phyloP scores from a whole-genome alignment of 2,113 vertebrate genomes.

The Tenebrosternarchus preto region DNA sequence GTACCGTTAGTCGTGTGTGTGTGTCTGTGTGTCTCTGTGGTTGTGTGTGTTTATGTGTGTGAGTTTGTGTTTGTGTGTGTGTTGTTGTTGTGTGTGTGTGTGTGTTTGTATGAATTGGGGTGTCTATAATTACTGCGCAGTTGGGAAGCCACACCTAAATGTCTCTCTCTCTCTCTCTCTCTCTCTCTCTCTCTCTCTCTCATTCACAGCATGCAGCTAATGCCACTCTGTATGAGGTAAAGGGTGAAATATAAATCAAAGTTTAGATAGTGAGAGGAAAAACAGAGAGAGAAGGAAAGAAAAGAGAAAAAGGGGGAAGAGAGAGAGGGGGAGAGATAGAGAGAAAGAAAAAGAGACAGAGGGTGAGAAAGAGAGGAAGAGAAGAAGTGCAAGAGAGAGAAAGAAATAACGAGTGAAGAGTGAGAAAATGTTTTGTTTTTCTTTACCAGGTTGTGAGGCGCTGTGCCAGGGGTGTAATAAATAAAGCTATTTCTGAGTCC shows the following conservation, averaged over 20 bases:
- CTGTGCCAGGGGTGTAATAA: conserved; percentile 19
- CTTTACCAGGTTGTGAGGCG: conserved; percentile 17
- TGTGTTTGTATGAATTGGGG: neutral
- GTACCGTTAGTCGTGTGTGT: no score
- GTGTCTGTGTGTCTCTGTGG: no score
- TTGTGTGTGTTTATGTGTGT: no score
- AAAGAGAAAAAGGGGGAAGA: neutral
- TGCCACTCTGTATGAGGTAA: conserved; percentile 33
- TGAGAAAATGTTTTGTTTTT: neutral
- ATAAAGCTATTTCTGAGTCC: conserved; percentile 25
- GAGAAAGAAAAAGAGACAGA: neutral
- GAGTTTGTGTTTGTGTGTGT: neutral
- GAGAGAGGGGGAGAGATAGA: neutral
- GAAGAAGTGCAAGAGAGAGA: neutral
- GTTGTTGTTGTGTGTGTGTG: neutral
- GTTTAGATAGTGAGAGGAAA: neutral
- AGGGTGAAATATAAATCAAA: conserved; percentile 15
- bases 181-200: conserved; percentile 23
- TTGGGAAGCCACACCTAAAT: neutral
- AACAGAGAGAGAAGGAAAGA: neutral
- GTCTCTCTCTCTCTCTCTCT: neutral
- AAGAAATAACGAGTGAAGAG: conserved; percentile 12
- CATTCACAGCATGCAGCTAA: conserved; percentile 24
- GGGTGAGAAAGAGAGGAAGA: neutral
- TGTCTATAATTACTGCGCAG: conserved; percentile 15